Base-by-base conservation (phyloP, 2,113 vertebrate species). In the Rhinoderma darwinii region DNA sequence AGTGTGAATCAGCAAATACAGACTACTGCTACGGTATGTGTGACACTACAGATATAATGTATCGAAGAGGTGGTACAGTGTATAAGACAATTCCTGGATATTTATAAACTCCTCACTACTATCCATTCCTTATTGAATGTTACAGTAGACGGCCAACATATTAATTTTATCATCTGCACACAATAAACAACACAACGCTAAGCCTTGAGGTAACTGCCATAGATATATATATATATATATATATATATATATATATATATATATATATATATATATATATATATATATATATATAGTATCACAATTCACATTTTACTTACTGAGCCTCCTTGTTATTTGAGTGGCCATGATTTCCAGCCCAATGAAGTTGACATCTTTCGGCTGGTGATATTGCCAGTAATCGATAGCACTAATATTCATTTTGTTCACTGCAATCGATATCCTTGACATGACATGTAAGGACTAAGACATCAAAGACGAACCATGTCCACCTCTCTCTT, bases 391-490 rank as follows among this genome's bases (percentile, higher is more conserved):
- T 79, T 59, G 32, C 22, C 20, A 39, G 51, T 63, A 81, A 81
- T 61, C 22, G 15, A 43, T 15, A 18, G 54, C 78, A 80, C 32
- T 15, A 80, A 54, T 37, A 43, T 32, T 61, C 41, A n/a, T 43
- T 61, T 41, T 81, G 78, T 41, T 81, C 54, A 41, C 54, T 61
- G 50, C 63, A 43, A 79, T 43, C 56, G 32, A 35, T 81, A 50
- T 76, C 18, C 63, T 50, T 72, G 44, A 70, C 63, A 86, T 39
- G 47, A 70, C 35, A 86, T 72, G 44, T 37, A 72, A 37, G 44
- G 43, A 43, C 41, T 7, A 25, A 73, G 63, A 86, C 85, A 73
- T 86, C 85, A 80, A 86, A 86, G 76, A 50, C 15, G 18, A 27
- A 27, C 22, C 22, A 51, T 27, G 63, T 43, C 77, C 51, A 70